Conservation (phyloP, 2,888 invertebrate genomes). For the Diaprepes abbreviatus region DNA sequence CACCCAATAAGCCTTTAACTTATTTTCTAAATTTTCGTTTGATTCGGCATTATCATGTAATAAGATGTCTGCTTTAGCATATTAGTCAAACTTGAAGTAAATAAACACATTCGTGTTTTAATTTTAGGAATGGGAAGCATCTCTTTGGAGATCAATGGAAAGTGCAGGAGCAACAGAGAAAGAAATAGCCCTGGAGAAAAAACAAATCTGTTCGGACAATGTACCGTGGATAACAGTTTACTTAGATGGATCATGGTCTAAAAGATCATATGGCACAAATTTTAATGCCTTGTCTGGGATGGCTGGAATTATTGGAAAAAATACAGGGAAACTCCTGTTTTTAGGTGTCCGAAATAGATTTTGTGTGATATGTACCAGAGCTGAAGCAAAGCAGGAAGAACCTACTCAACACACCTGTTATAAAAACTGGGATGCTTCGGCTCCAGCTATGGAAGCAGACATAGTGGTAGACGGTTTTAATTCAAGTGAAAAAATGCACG, state of each 20-base stretch:
- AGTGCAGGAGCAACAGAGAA: constrained; percentile 17
- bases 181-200: constrained; percentile 18
- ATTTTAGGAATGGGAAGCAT: constrained; percentile 28
- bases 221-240: constrained; percentile 49
- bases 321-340: constrained; percentile 47
- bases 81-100: no score
- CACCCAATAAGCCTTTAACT: not conserved
- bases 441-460: constrained; percentile 50
- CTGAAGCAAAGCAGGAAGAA: not conserved
- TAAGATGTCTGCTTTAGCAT: no score
- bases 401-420: constrained; percentile 37
- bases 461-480: constrained; percentile 51
- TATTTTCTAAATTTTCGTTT: not conserved
- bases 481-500: constrained; percentile 46
- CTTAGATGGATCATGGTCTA: no score
- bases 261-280: constrained; percentile 51
- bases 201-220: constrained; percentile 6
- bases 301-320: constrained; percentile 48
- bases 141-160: constrained; percentile 14
- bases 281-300: constrained; percentile 52
- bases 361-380: no score
- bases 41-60: constrained; percentile 10
- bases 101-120: not conserved
- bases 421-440: constrained; percentile 49
- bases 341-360: constrained; percentile 51